Conservation (phyloP, 2,888 invertebrate genomes). For the Strigamia crassipes region DNA sequence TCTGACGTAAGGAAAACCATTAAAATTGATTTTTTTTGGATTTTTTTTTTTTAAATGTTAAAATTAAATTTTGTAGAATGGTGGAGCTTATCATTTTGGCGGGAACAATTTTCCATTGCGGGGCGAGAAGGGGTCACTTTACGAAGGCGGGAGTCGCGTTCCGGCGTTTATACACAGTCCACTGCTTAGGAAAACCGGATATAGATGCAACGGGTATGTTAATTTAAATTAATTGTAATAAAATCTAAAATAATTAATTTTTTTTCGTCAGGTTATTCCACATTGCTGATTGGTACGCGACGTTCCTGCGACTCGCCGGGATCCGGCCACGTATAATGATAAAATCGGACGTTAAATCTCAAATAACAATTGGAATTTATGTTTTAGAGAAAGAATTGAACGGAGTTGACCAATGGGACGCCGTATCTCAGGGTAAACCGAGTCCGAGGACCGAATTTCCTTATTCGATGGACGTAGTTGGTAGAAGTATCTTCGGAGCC, state of each 20-base stretch:
- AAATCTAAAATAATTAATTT: not conserved
- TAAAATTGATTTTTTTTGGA: too few relatives aligned
- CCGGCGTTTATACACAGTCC: conserved; percentile 59
- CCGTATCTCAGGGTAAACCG: not conserved
- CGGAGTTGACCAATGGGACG: conserved; percentile 13
- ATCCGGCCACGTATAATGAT: too few relatives aligned
- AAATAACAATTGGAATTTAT: not conserved
- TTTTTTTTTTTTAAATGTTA: not conserved
- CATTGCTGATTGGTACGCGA: not conserved
- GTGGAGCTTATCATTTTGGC: not conserved
- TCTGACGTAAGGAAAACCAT: not conserved
- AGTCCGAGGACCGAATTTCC: not conserved
- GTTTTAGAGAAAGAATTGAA: not conserved
- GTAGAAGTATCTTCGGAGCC: not conserved
- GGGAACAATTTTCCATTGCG: conserved; percentile 59
- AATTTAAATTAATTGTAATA: not conserved
- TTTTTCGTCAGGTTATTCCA: conserved; percentile 25
- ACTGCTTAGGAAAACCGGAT: conserved; percentile 45
- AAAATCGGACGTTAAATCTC: not conserved
- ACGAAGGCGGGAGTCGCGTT: conserved; percentile 61
- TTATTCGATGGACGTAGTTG: not conserved
- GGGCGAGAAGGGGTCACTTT: conserved; percentile 59
- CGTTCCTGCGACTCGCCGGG: not conserved
- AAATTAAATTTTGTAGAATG: not conserved
- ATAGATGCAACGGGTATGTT: not conserved